These are phyloP conservation scores for Ophion ventricosus DNA, from an alignment of 2,888 invertebrate genomes.

Conservation along the genomic window DNA sequence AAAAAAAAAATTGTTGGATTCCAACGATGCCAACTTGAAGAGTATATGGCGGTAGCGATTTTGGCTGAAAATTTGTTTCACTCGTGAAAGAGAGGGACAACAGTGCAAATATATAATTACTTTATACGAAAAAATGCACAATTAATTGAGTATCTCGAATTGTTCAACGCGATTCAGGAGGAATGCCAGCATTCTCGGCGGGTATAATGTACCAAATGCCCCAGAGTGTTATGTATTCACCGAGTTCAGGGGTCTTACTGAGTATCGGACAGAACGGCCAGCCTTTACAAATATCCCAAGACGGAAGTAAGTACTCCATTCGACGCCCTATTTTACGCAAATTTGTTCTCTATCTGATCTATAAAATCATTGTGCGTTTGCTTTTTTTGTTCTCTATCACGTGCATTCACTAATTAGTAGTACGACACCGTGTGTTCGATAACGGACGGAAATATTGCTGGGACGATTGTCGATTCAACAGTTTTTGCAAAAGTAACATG, in stretches of 20 bases:
- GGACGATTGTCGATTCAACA: constrained; percentile 13
- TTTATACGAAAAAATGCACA: not conserved
- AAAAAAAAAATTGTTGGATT: too few species aligned
- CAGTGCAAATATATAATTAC: too few species aligned
- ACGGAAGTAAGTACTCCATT: constrained; percentile 75
- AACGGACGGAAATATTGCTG: not conserved
- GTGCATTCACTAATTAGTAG: constrained; percentile 7
- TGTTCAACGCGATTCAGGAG: constrained; percentile 53
- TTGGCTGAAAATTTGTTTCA: too few species aligned
- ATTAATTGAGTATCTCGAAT: not conserved
- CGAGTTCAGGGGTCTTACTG: constrained; percentile 79
- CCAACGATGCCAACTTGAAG: too few species aligned
- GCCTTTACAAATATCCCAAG: constrained; percentile 81
- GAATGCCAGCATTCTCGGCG: constrained; percentile 74
- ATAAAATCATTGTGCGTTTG: too few species aligned
- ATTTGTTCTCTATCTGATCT: not conserved
- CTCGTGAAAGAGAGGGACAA: not conserved
- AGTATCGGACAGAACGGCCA: constrained; percentile 81
- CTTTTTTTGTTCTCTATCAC: not conserved
- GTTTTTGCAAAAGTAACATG: constrained; percentile 30
- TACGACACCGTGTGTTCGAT: not conserved
- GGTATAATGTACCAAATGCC: constrained; percentile 82
- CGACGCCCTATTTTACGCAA: not conserved
- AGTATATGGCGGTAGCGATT: too few species aligned
- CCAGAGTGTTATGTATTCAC: constrained; percentile 81